A percentile compares a stretch with the other conserved stretches of the same genome.
phyloP scores from a whole-genome alignment of 2,113 vertebrate genomes.

The Willisornis vidua region DNA sequence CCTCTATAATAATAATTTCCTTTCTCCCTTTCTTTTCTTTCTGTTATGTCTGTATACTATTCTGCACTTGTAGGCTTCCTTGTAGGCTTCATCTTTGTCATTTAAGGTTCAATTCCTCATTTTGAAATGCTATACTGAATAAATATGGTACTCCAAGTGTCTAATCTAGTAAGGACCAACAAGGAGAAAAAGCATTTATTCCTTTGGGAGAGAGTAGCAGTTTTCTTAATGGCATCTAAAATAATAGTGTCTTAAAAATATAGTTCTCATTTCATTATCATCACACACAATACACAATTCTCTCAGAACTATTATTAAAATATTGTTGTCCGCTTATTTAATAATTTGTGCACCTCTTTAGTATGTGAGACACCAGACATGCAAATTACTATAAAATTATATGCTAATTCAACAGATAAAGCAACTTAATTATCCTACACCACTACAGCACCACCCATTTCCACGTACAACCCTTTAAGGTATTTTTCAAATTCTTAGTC shows the following conservation, averaged over 20 bases:
- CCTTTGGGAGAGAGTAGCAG: not conserved
- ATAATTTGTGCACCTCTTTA: not conserved
- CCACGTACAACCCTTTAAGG: not conserved
- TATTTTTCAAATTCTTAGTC: not conserved
- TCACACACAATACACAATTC: not conserved
- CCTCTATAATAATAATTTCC: not conserved
- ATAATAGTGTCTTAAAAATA: not conserved
- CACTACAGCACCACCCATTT: not conserved
- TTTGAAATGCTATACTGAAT: not conserved
- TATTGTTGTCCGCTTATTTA: not conserved
- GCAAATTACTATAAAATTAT: not conserved
- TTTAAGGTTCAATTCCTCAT: not conserved
- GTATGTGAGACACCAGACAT: not conserved
- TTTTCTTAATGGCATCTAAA: not conserved
- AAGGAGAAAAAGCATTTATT: not conserved
- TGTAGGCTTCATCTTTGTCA: not conserved
- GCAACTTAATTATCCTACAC: not conserved
- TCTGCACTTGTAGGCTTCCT: not conserved
- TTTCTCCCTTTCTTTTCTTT: not conserved
- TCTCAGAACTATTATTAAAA: not conserved
- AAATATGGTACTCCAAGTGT: not conserved
- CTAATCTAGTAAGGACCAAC: not conserved
- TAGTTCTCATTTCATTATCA: not conserved
- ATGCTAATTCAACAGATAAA: not conserved
- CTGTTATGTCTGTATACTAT: not conserved